phyloP scores from a whole-genome alignment of 2,888 invertebrate species.

The Caenorhabditis wallacei region DNA sequence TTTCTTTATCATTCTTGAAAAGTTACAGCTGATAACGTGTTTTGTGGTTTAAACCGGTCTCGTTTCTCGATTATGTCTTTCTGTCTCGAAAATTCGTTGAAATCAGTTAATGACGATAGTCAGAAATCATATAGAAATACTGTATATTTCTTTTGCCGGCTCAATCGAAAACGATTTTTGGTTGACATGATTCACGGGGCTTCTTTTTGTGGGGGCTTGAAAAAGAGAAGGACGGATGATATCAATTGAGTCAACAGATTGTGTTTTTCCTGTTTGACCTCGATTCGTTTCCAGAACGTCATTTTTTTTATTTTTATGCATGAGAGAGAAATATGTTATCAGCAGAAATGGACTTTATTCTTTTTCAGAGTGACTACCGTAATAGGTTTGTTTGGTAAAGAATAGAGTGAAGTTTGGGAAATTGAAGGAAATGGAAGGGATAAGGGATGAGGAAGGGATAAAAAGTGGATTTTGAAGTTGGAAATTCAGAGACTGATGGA shows the following conservation, averaged over 20 bases:
- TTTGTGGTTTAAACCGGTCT: slow-evolving; percentile 19
- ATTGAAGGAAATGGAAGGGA: background rate
- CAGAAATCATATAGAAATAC: background rate
- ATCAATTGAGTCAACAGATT: slow-evolving; percentile 20
- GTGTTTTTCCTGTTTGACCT: slow-evolving; percentile 22
- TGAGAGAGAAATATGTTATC: slow-evolving; percentile 29
- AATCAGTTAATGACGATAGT: background rate
- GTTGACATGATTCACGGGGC: slow-evolving; percentile 25
- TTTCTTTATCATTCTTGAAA: slow-evolving; percentile 24
- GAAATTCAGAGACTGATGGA: no score
- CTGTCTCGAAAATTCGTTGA: slow-evolving; percentile 7
- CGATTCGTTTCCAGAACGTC: slow-evolving; percentile 24
- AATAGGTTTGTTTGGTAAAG: background rate
- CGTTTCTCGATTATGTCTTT: background rate
- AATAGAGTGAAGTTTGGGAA: background rate
- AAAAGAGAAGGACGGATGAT: slow-evolving; percentile 2
- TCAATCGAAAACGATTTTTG: background rate
- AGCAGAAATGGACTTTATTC: background rate
- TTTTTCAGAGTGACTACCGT: background rate
- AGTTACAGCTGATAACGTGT: slow-evolving; percentile 30
- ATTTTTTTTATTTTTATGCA: slow-evolving; percentile 13
- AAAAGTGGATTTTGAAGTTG: no score
- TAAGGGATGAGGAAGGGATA: no score
- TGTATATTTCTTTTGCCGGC: background rate
- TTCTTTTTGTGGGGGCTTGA: slow-evolving; percentile 5